These are phyloP conservation scores for Manis pentadactyla DNA, from an alignment of 2,797 vertebrate genomes.

Conservation along the genomic window DNA sequence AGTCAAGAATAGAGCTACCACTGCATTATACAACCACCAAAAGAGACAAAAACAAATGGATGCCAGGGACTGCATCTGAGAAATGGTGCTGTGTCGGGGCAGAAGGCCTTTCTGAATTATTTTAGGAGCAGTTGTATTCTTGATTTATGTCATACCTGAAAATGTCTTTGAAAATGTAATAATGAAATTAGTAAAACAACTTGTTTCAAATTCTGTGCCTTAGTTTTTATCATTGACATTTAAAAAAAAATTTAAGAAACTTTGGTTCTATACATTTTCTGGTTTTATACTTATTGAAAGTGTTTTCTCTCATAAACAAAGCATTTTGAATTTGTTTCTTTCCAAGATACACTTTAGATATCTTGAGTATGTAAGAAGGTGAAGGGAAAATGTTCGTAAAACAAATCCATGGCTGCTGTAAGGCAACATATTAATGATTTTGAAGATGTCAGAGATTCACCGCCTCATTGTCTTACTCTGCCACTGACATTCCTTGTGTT, in stretches of 20 bases:
- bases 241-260: background rate
- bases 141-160: background rate
- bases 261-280: background rate
- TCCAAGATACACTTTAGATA: background rate
- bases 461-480: background rate
- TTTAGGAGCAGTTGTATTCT: background rate
- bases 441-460: background rate
- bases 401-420: background rate
- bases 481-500: background rate
- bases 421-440: too few species aligned
- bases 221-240: background rate
- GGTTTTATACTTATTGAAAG: background rate
- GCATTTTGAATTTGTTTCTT: background rate
- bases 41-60: background rate
- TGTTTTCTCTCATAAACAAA: background rate
- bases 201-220: background rate
- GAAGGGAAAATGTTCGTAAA: background rate
- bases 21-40: background rate
- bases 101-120: background rate
- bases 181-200: background rate
- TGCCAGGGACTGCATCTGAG: background rate
- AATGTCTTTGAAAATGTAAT: background rate
- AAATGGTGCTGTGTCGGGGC: background rate
- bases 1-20: background rate
- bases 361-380: background rate